Evolutionary conservation across 1,140 invertebrate genomes (phyloP), one percentile per base, ranked within the genome.

Genomic region (Asobara japonica): DNA sequence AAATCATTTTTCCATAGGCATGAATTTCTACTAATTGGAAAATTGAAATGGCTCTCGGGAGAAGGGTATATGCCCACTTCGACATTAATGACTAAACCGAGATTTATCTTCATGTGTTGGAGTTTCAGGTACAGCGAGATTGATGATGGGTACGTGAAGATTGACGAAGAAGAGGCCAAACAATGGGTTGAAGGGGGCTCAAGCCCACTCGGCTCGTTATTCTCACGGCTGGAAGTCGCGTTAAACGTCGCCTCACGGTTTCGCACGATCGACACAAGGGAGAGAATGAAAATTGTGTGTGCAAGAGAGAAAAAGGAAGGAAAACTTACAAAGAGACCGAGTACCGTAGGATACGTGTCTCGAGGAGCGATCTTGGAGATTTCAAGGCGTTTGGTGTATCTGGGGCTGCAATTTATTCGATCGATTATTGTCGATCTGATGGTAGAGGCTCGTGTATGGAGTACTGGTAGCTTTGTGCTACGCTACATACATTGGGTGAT

Each of bases 161-260:
- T 62, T 62, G 60, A 62, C 60, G 29, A 62, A 62, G 60, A 62
- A 16, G 41, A 45, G 41, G 4, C 29, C 25, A 30, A 62, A 62
- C 60, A 62, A 62, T 62, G 60, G 60, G n/a, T 27, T n/a, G 6
- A 30, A 31, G 29, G 8, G 16, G 60, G 60, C 60, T 62, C 3
- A 62, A 62, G 31, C n/a, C 41, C 10, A 62, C n/a, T 62, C 10
- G 20, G 20, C 60, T 62, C 60, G 60, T 62, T 62, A 62, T 62
- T 62, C 27, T 62, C 60, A 62, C 27, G 27, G 27, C 29, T 62
- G 25, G 25, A 62, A 62, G 29, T 62, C 29, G 60, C 29, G 60
- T 62, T 62, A 62, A 62, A 62, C 60, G 29, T 30, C 60, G 29
- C 16, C 29, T 31, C 29, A 31, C 29, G 25, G 29, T 62, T 62